phyloP scores from a whole-genome alignment of 2,888 invertebrate genomes.

The Geophilus truncorum region DNA sequence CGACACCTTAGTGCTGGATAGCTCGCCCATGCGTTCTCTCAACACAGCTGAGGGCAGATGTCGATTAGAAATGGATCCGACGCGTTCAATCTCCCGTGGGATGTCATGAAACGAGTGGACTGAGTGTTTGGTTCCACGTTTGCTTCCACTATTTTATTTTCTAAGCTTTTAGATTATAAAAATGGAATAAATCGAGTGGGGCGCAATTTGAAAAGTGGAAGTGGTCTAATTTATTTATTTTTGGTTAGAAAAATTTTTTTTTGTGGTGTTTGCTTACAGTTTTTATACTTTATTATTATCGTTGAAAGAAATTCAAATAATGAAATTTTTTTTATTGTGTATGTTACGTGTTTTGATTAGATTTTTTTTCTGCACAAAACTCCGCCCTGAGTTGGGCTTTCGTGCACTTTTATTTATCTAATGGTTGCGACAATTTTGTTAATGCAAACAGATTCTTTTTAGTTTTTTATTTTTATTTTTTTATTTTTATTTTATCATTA shows the following conservation, averaged over 20 bases:
- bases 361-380: background rate
- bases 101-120: slow-evolving; percentile 27
- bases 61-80: slow-evolving; percentile 27
- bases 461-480: no score
- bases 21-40: background rate
- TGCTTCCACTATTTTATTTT: background rate
- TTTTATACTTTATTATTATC: background rate
- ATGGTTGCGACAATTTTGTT: background rate
- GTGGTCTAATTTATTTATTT: no score
- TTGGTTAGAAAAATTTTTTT: no score
- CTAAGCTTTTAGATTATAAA: background rate
- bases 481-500: no score
- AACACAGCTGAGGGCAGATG: slow-evolving; percentile 7
- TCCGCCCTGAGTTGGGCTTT: slow-evolving; percentile 25
- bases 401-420: background rate
- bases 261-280: background rate
- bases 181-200: background rate
- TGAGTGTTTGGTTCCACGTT: slow-evolving; percentile 5
- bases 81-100: slow-evolving; percentile 15
- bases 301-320: background rate
- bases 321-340: background rate
- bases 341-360: background rate
- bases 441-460: background rate
- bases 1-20: background rate
- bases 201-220: background rate